Percentiles rank a stretch among this genome's conserved stretches.
These are phyloP conservation scores for Gracilinanus agilis DNA, from an alignment of 2,113 vertebrate genomes.

Conservation along the genomic window DNA sequence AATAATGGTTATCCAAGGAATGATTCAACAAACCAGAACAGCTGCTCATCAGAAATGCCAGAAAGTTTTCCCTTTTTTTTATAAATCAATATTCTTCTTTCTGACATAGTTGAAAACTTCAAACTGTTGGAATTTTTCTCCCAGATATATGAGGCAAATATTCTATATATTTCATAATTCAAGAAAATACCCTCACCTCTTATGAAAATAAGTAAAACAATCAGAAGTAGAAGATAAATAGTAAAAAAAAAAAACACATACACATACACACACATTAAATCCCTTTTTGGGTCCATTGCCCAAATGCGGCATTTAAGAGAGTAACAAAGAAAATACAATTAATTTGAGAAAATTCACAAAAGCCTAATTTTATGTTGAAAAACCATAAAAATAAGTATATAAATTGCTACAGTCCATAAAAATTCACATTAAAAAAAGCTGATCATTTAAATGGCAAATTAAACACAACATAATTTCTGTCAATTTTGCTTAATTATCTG, in stretches of 20 bases:
- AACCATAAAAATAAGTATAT: not conserved
- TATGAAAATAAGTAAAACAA: slow-evolving; percentile 35
- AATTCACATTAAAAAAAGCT: not conserved
- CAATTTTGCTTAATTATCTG: not conserved
- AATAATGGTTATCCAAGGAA: slow-evolving; percentile 82
- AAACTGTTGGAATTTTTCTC: slow-evolving; percentile 50
- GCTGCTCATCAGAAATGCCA: slow-evolving; percentile 86
- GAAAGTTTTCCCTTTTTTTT: slow-evolving; percentile 80
- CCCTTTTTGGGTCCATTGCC: not conserved
- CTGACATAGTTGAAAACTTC: slow-evolving; percentile 71
- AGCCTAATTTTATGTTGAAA: slow-evolving; percentile 2
- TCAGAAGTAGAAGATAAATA: not conserved
- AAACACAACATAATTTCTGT: not conserved
- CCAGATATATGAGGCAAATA: slow-evolving; percentile 35
- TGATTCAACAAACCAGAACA: slow-evolving; percentile 83
- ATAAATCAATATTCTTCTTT: slow-evolving; percentile 77
- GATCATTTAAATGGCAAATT: slow-evolving; percentile 21
- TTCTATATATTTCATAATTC: slow-evolving; percentile 52
- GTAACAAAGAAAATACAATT: not conserved
- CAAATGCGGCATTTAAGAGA: slow-evolving; percentile 8
- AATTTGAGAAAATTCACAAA: not conserved
- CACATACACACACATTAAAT: not conserved
- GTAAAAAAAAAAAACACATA: not conserved
- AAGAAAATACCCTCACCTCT: slow-evolving; percentile 17
- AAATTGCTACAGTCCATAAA: not conserved